Evolutionary conservation across 2,888 invertebrate species (phyloP).

Genomic region (Microplitis manilae): DNA sequence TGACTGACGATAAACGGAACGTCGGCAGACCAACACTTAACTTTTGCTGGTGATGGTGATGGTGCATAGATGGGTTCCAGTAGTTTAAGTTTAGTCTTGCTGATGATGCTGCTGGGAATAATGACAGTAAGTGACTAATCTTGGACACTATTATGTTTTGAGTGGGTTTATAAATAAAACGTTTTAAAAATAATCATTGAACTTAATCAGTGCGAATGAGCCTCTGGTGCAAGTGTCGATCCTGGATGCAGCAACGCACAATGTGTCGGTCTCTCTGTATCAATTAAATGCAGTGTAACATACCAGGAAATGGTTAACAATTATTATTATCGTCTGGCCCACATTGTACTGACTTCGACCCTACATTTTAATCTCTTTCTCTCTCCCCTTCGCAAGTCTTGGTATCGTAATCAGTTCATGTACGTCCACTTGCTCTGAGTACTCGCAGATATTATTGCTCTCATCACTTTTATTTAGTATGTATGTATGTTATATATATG

Average conservation of each 20-base stretch:
- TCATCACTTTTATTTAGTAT: too few relatives aligned
- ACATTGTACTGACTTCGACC: slow-evolving; percentile 54
- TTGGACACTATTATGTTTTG: background rate
- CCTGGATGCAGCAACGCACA: background rate
- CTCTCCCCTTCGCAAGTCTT: slow-evolving; percentile 43
- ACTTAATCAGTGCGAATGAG: slow-evolving; percentile 25
- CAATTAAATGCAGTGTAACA: slow-evolving; percentile 62
- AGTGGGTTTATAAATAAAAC: slow-evolving; percentile 4
- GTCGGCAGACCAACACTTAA: background rate
- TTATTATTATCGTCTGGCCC: slow-evolving; percentile 67
- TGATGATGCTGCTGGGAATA: too few relatives aligned
- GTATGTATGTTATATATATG: background rate
- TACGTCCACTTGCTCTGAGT: too few relatives aligned
- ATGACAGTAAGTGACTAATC: too few relatives aligned
- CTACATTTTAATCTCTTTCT: slow-evolving; percentile 26
- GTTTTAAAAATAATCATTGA: background rate
- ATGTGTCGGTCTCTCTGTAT: slow-evolving; percentile 59
- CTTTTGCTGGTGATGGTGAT: background rate
- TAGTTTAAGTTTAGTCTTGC: too few relatives aligned
- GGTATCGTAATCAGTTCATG: slow-evolving; percentile 15
- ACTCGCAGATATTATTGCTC: too few relatives aligned
- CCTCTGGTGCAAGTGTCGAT: slow-evolving; percentile 24
- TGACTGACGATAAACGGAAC: slow-evolving; percentile 46
- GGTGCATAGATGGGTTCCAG: too few relatives aligned
- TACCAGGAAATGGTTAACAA: slow-evolving; percentile 67